Evolutionary conservation across 2,888 invertebrate species (phyloP).

Genomic region (Ectemnius lituratus): DNA sequence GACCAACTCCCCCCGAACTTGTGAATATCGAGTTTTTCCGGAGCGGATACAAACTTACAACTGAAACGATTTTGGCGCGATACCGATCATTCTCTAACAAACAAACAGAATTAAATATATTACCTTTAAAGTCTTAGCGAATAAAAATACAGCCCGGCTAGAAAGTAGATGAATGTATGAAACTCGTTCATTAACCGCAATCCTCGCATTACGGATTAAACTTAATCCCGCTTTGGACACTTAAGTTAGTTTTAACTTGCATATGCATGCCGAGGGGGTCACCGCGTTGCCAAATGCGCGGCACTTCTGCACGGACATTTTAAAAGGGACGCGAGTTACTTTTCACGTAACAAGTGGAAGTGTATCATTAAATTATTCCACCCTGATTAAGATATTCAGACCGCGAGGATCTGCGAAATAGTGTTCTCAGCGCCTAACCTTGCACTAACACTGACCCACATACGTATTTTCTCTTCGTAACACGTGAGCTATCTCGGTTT

Average conservation of each 20-base stretch:
- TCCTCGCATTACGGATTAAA: background rate
- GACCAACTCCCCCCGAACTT: slow-evolving; percentile 25
- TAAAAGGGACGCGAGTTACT: no score
- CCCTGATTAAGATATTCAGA: slow-evolving; percentile 4
- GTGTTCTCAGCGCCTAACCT: slow-evolving; percentile 38
- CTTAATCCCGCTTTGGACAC: no score
- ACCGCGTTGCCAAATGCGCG: no score
- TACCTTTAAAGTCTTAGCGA: background rate
- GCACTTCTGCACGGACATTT: no score
- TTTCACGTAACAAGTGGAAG: no score
- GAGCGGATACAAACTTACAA: slow-evolving; percentile 2
- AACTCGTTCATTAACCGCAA: background rate
- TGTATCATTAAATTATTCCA: slow-evolving; percentile 4
- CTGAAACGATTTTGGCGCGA: slow-evolving; percentile 22
- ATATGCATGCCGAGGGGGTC: no score
- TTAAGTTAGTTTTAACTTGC: no score
- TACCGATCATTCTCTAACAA: slow-evolving; percentile 13
- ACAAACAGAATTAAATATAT: background rate
- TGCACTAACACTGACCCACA: slow-evolving; percentile 38
- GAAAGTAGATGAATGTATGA: background rate
- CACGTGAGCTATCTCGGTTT: slow-evolving; percentile 61
- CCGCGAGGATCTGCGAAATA: slow-evolving; percentile 18
- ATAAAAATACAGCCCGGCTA: background rate
- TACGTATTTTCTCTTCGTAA: slow-evolving; percentile 55
- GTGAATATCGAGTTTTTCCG: slow-evolving; percentile 36